phyloP scores from a whole-genome alignment of 1,140 invertebrate species.

The Brachionus sp. region DNA sequence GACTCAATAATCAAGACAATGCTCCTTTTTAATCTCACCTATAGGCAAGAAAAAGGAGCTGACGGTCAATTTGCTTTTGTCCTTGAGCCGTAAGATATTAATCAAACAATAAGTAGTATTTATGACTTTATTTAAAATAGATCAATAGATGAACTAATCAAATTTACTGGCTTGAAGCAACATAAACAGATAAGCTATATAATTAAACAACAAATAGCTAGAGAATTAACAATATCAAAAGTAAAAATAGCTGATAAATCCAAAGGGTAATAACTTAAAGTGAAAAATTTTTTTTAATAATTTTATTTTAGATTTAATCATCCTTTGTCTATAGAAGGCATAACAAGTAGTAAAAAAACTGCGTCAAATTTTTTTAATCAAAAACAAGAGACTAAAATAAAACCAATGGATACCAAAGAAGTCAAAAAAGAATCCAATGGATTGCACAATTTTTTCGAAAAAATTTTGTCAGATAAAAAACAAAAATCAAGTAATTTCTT shows the following conservation, averaged over 20 bases:
- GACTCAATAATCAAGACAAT: constrained; percentile 73
- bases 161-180: constrained; percentile 59
- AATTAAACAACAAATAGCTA: constrained; percentile 72
- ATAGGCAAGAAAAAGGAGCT: constrained; percentile 70
- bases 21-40: constrained; percentile 82
- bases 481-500: background rate
- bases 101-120: background rate
- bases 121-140: constrained; percentile 50
- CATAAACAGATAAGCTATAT: constrained; percentile 64
- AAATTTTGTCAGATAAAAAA: constrained; percentile 10
- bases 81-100: constrained; percentile 72
- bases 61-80: constrained; percentile 77
- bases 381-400: background rate
- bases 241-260: constrained; percentile 33
- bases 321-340: background rate
- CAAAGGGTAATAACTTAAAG: background rate
- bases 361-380: background rate
- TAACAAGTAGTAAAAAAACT: background rate
- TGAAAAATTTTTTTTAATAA: background rate
- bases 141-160: constrained; percentile 62
- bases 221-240: constrained; percentile 62
- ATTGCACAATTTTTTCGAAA: constrained; percentile 19
- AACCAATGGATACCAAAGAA: background rate
- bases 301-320: background rate
- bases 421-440: constrained; percentile 15